Percentiles rank a stretch among this genome's conserved stretches.
Conservation (phyloP, 2,888 invertebrate genomes). For the Kuschelorhynchus macadamiae region DNA sequence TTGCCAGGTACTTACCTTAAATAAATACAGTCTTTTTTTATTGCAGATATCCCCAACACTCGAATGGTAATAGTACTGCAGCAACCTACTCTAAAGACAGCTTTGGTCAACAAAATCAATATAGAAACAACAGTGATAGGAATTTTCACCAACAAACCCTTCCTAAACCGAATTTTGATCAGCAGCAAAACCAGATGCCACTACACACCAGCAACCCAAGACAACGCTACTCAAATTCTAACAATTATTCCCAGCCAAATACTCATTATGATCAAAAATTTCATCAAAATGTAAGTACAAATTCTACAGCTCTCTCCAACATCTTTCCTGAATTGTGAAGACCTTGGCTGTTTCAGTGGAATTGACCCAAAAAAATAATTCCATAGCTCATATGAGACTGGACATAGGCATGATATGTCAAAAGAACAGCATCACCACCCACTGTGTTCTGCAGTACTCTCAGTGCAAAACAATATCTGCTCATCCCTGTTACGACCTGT, state of each 20-base stretch:
- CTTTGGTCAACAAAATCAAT: slow-evolving; percentile 23
- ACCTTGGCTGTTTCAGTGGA: no score
- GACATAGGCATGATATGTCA: no score
- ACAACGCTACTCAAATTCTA: slow-evolving; percentile 6
- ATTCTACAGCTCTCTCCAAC: neutral
- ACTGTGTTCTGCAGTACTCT: no score
- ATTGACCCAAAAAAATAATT: no score
- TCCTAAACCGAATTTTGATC: neutral
- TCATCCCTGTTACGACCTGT: no score
- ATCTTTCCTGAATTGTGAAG: no score
- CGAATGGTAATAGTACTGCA: neutral
- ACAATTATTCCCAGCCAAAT: slow-evolving; percentile 17
- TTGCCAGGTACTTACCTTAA: no score
- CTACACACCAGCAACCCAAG: slow-evolving; percentile 1
- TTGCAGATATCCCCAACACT: neutral
- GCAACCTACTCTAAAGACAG: slow-evolving; percentile 3
- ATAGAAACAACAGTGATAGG: slow-evolving; percentile 20
- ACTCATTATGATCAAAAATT: slow-evolving; percentile 13
- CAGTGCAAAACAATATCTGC: no score
- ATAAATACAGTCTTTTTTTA: no score
- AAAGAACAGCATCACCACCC: no score
- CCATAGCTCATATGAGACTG: no score
- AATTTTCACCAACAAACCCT: slow-evolving; percentile 21
- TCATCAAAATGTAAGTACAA: slow-evolving; percentile 17
- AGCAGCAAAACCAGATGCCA: slow-evolving; percentile 1